Percentiles rank a stretch among this genome's conserved stretches.
Conservation (phyloP, 2,113 vertebrate genomes). For the Heloderma charlesbogerti region DNA sequence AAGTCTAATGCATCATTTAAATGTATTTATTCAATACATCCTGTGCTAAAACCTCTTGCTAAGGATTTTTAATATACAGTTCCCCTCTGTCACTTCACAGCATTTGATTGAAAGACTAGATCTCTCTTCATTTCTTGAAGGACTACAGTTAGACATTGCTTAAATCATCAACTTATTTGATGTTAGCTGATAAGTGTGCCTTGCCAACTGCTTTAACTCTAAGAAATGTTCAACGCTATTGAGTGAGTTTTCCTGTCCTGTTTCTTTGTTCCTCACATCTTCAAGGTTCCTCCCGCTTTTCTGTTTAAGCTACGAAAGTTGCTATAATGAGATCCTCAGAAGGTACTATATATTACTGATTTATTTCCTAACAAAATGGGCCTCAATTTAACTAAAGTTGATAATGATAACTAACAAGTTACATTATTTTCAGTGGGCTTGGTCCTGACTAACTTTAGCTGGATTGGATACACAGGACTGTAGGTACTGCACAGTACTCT, state of each 20-base stretch:
- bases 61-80: slow-evolving; percentile 37
- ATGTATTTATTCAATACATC: slow-evolving; percentile 41
- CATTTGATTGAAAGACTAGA: slow-evolving; percentile 31
- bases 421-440: not conserved
- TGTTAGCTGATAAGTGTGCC: slow-evolving; percentile 5
- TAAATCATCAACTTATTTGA: slow-evolving; percentile 37
- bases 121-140: slow-evolving; percentile 18
- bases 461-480: not conserved
- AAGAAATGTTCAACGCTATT: slow-evolving; percentile 14
- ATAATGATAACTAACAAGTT: not conserved
- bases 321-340: not conserved
- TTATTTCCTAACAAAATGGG: not conserved
- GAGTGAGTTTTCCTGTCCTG: slow-evolving; percentile 22
- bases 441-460: not conserved
- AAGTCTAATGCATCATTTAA: slow-evolving; percentile 33
- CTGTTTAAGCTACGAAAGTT: not conserved
- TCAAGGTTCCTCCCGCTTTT: not conserved
- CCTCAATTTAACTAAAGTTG: not conserved
- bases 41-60: slow-evolving; percentile 23
- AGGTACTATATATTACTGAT: not conserved
- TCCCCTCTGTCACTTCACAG: slow-evolving; percentile 12
- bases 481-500: too few species aligned
- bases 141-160: slow-evolving; percentile 27
- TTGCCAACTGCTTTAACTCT: slow-evolving; percentile 1
- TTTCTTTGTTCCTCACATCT: not conserved